Conservation (phyloP, 2,113 vertebrate species). For the Charina bottae region DNA sequence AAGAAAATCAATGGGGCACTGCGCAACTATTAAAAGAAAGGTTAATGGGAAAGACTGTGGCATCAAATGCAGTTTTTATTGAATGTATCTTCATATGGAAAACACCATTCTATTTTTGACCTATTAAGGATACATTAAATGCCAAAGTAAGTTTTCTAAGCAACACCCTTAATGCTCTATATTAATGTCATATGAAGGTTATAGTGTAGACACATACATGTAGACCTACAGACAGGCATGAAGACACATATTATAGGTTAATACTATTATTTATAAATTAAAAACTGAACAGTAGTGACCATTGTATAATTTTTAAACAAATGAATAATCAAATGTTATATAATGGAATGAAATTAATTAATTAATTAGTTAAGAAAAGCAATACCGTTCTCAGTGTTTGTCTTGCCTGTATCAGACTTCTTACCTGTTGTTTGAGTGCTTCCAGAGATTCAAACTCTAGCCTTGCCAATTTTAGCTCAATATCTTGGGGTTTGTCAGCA, state of each 20-base stretch:
- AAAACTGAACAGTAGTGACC: background rate
- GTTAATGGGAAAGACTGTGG: background rate
- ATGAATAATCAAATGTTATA: background rate
- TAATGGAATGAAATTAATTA: background rate
- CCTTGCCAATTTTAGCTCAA: conserved; percentile 85
- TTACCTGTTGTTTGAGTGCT: conserved; percentile 94
- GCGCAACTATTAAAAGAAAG: background rate
- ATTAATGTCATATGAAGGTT: background rate
- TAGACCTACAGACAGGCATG: background rate
- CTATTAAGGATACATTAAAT: background rate
- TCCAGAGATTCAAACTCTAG: conserved; percentile 94
- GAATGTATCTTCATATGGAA: background rate
- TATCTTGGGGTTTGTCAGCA: conserved; percentile 89
- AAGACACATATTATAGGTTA: background rate
- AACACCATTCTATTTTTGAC: background rate
- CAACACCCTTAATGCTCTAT: background rate
- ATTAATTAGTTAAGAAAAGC: background rate
- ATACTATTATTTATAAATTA: background rate
- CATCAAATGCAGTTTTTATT: background rate
- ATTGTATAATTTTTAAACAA: background rate
- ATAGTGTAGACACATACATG: background rate
- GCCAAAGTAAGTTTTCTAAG: background rate
- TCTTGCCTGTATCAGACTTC: background rate
- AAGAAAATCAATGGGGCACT: background rate
- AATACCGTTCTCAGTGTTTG: background rate